phyloP scores from a whole-genome alignment of 2,797 vertebrate species.

The Periparus ater region DNA sequence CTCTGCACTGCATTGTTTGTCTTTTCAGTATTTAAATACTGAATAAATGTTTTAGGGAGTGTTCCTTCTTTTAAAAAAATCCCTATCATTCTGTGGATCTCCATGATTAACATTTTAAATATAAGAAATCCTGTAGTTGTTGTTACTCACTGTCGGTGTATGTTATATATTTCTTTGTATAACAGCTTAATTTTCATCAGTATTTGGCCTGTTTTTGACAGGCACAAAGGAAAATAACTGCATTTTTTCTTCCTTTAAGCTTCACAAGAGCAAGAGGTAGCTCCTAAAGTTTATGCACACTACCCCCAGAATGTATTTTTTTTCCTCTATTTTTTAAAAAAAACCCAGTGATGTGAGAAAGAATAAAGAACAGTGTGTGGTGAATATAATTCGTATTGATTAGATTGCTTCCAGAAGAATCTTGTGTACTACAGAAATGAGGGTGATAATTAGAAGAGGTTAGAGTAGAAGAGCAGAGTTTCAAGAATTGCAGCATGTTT shows the following conservation, averaged over 20 bases:
- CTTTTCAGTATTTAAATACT: neutral
- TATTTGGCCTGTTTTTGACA: neutral
- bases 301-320: neutral
- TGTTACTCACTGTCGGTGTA: neutral
- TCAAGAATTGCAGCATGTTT: neutral
- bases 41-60: neutral
- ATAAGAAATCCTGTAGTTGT: neutral
- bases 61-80: neutral
- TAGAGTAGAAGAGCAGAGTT: neutral
- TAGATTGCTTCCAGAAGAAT: neutral
- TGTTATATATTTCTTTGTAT: neutral
- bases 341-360: neutral
- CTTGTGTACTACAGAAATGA: neutral
- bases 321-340: neutral
- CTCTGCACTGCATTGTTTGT: neutral
- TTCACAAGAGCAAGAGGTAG: neutral
- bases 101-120: neutral
- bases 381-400: neutral
- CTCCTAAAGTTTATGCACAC: neutral
- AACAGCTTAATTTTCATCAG: neutral
- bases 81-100: neutral
- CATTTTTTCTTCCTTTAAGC: neutral
- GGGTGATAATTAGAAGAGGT: neutral
- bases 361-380: neutral
- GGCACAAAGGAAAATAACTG: neutral